Evolutionary conservation across 2,888 invertebrate genomes (phyloP).

Genomic region (Protula sp.): DNA sequence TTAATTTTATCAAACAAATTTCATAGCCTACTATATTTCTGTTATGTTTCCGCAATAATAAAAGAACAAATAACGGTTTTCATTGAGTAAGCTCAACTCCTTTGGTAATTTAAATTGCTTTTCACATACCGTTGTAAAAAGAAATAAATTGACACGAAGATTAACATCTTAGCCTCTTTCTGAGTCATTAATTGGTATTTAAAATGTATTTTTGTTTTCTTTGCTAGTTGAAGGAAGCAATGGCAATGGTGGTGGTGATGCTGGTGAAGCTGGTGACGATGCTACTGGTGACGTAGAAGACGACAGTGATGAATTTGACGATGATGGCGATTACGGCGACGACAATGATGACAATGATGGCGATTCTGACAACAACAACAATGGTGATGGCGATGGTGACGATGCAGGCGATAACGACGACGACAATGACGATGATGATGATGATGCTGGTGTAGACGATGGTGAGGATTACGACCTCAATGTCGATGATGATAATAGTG

Average conservation of each 20-base stretch:
- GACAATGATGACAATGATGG: not conserved
- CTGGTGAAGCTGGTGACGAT: not conserved
- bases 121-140: too few relatives aligned
- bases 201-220: too few relatives aligned
- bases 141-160: too few relatives aligned
- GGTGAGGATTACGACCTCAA: not conserved
- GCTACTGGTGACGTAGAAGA: not conserved
- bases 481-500: not conserved
- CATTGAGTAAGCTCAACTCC: too few relatives aligned
- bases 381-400: not conserved
- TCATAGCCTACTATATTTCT: too few relatives aligned
- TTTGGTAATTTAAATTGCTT: too few relatives aligned
- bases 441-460: not conserved
- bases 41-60: too few relatives aligned
- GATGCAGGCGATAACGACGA: not conserved
- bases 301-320: not conserved
- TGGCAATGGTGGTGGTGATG: not conserved
- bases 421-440: not conserved
- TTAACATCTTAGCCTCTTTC: too few relatives aligned
- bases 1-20: too few relatives aligned
- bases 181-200: too few relatives aligned
- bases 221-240: too few relatives aligned
- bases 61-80: too few relatives aligned
- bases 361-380: not conserved
- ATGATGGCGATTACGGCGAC: not conserved